A percentile compares a stretch with the other conserved stretches of the same genome.
Conservation (phyloP, 1,140 invertebrate genomes). For the Nautilus pompilius region DNA sequence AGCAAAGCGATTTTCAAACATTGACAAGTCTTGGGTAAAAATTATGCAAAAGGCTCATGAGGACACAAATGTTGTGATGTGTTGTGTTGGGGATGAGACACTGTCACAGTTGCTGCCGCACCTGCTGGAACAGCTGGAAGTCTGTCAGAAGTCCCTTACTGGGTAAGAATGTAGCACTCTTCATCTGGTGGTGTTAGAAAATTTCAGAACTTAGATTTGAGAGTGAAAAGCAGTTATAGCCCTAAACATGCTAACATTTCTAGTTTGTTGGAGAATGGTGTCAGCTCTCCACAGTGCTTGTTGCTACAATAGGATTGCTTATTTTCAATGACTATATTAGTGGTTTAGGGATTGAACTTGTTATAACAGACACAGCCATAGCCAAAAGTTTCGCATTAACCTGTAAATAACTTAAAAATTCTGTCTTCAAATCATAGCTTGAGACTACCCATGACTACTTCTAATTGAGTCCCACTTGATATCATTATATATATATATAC, state of each 20-base stretch:
- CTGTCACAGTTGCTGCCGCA: slow-evolving; percentile 87
- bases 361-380: too few species aligned
- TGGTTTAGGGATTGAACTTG: too few species aligned
- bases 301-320: too few species aligned
- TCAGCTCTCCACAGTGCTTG: too few species aligned
- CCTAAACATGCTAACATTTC: background rate
- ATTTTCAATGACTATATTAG: too few species aligned
- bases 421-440: too few species aligned
- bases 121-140: slow-evolving; percentile 89
- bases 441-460: too few species aligned
- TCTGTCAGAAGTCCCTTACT: slow-evolving; percentile 94
- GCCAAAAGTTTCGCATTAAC: too few species aligned
- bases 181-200: background rate
- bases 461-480: too few species aligned
- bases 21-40: slow-evolving; percentile 97
- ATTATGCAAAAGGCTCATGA: slow-evolving; percentile 96
- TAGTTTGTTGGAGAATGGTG: background rate
- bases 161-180: too few species aligned
- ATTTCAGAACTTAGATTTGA: background rate
- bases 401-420: too few species aligned
- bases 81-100: slow-evolving; percentile 92
- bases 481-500: too few species aligned
- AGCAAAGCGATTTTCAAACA: slow-evolving; percentile 77
- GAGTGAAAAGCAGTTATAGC: background rate
- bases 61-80: slow-evolving; percentile 88